Percentiles rank a stretch among this genome's conserved stretches.
Evolutionary conservation across 2,888 invertebrate genomes (phyloP).

Genomic region (Crocallis elinguaria): DNA sequence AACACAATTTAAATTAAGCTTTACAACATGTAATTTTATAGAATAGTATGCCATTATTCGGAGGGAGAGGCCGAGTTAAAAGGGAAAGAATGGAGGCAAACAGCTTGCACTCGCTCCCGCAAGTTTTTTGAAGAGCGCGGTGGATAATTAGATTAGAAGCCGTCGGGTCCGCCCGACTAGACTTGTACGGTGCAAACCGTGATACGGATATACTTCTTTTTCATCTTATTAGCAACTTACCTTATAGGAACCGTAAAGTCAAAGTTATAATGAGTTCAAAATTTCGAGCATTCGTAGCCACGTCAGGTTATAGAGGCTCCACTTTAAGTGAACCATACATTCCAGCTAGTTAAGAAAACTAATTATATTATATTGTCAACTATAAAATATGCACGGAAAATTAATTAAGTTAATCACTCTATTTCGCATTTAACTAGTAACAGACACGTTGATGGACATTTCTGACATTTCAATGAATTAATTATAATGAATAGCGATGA

Average conservation of each 20-base stretch:
- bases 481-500: conserved; percentile 17
- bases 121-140: conserved; percentile 68
- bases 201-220: conserved; percentile 43
- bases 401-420: conserved; percentile 12
- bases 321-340: neutral
- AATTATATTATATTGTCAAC: conserved; percentile 6
- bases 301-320: neutral
- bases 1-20: conserved; percentile 41
- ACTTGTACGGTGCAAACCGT: conserved; percentile 41
- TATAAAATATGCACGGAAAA: conserved; percentile 12
- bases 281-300: conserved; percentile 23
- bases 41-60: conserved; percentile 52
- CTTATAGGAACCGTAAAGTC: conserved; percentile 32
- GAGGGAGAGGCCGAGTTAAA: conserved; percentile 47
- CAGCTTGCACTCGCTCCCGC: conserved; percentile 59
- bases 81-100: conserved; percentile 61
- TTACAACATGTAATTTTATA: conserved; percentile 40
- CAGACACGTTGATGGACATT: conserved; percentile 11
- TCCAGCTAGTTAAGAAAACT: conserved; percentile 11
- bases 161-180: conserved; percentile 35
- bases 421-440: conserved; percentile 13
- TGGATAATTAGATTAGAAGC: conserved; percentile 76
- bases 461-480: conserved; percentile 19
- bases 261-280: conserved; percentile 41
- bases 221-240: conserved; percentile 37